Conservation (phyloP, 1,140 invertebrate species). For the Drosophila kurseongensis region DNA sequence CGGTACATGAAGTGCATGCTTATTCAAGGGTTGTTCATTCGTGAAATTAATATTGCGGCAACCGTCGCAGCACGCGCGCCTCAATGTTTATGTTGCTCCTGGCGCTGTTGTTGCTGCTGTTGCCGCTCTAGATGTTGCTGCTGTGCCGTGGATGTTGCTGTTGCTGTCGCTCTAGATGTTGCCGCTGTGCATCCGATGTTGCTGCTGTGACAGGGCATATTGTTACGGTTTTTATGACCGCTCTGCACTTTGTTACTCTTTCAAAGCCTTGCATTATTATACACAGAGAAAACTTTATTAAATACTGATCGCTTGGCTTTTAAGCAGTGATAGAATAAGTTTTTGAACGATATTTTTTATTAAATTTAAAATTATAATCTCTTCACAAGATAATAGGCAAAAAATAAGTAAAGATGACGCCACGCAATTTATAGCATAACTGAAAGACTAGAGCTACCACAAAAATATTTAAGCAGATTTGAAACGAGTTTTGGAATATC, state of each 20-base stretch:
- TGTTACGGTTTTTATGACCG: constrained; percentile 68
- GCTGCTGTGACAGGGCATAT: constrained; percentile 57
- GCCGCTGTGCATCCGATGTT: constrained; percentile 14
- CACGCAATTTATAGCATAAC: too few species aligned
- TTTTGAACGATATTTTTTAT: too few species aligned
- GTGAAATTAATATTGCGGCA: constrained; percentile 84
- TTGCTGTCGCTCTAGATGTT: constrained; percentile 14
- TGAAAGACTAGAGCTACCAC: too few species aligned
- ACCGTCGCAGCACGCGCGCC: constrained; percentile 72
- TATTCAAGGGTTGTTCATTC: constrained; percentile 84
- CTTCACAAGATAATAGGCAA: too few species aligned
- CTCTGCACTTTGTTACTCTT: constrained; percentile 56
- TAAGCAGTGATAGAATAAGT: too few species aligned
- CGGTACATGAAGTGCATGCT: constrained; percentile 78
- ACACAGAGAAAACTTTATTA: constrained; percentile 17
- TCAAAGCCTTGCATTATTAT: constrained; percentile 38
- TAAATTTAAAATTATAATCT: too few species aligned
- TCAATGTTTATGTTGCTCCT: constrained; percentile 76
- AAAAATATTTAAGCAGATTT: too few species aligned
- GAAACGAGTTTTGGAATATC: too few species aligned
- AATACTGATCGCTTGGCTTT: background rate
- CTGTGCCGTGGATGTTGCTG: constrained; percentile 23
- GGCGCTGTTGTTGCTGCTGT: constrained; percentile 36
- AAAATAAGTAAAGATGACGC: too few species aligned
- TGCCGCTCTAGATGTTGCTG: constrained; percentile 8